Evolutionary conservation across 2,888 invertebrate genomes (phyloP).

Genomic region (Morinoia aosen): DNA sequence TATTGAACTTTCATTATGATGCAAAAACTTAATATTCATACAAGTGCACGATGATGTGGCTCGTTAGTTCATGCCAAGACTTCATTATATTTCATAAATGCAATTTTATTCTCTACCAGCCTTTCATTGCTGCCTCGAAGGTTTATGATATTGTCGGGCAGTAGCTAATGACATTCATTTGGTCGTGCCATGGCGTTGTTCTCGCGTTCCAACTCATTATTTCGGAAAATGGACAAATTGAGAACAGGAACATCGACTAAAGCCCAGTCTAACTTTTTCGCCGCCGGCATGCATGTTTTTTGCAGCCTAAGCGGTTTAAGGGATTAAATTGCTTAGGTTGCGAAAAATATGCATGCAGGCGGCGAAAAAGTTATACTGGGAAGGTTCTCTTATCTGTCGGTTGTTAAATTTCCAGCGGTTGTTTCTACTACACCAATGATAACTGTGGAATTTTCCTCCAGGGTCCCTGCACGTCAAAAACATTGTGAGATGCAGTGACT

Average conservation of each 20-base stretch:
- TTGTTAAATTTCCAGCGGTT: background rate
- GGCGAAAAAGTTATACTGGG: no score
- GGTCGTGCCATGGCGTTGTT: background rate
- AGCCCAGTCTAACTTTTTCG: no score
- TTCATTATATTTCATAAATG: background rate
- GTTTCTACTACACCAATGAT: background rate
- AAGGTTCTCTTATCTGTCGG: background rate
- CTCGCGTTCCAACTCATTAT: background rate
- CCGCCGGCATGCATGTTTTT: no score
- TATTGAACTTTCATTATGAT: background rate
- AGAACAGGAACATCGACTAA: background rate
- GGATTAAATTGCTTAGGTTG: no score
- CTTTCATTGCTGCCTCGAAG: background rate
- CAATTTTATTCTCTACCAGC: background rate
- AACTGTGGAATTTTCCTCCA: no score
- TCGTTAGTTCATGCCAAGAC: background rate
- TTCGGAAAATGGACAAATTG: background rate
- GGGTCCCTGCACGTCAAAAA: no score
- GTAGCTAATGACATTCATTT: background rate
- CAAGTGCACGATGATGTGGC: background rate
- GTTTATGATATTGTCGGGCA: background rate
- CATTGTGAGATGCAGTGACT: no score
- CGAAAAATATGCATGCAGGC: no score
- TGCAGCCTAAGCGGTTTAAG: no score
- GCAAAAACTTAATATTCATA: background rate